phyloP scores from a whole-genome alignment of 2,888 invertebrate genomes.

The Perithous albicinctus region DNA sequence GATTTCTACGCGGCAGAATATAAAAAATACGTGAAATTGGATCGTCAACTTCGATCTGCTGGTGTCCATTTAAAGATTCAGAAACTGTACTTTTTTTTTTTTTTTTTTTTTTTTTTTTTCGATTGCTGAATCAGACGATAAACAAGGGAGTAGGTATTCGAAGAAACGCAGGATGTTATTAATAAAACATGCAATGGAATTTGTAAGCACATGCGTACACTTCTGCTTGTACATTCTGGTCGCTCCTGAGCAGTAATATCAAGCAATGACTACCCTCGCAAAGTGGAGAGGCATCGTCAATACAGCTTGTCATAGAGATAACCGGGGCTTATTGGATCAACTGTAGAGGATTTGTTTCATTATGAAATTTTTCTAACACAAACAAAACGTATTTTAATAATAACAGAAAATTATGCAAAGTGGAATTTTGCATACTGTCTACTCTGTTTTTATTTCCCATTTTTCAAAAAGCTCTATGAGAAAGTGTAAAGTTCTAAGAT shows the following conservation, averaged over 20 bases:
- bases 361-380: no score
- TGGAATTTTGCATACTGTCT: no score
- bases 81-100: neutral
- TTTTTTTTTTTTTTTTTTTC: no score
- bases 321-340: neutral
- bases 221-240: constrained; percentile 16
- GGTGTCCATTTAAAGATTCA: neutral
- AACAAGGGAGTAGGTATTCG: neutral
- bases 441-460: no score
- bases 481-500: no score
- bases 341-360: no score
- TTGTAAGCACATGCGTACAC: constrained; percentile 20
- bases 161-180: neutral
- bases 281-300: neutral
- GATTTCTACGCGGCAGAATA: neutral
- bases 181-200: constrained; percentile 4
- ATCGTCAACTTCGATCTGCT: neutral
- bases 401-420: no score
- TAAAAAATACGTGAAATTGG: neutral
- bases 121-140: neutral
- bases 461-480: no score
- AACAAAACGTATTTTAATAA: no score
- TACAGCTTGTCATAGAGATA: neutral
- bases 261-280: neutral
- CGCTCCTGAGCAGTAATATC: neutral